A percentile compares a stretch with the other conserved stretches of the same genome.
phyloP scores from a whole-genome alignment of 2,113 vertebrate genomes.

The Gallinago paraguaiae region DNA sequence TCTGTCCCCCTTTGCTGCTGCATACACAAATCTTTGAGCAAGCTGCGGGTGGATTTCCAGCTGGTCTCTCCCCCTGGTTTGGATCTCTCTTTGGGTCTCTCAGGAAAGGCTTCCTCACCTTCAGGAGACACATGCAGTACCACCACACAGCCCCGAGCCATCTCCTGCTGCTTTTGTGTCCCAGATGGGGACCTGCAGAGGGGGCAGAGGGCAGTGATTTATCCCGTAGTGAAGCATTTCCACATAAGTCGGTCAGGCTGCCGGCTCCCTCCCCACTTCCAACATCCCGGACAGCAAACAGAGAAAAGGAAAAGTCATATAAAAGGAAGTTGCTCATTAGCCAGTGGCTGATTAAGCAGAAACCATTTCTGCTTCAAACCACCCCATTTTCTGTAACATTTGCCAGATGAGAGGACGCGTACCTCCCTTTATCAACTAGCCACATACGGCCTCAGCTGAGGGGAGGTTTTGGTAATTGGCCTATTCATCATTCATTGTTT shows the following conservation, averaged over 20 bases:
- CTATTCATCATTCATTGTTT: conserved; percentile 64
- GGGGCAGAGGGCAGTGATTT: neutral
- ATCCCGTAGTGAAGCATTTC: accelerated
- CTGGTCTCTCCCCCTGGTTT: neutral
- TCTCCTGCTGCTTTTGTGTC: neutral
- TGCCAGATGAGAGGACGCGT: neutral
- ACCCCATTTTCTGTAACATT: neutral
- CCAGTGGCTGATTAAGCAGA: neutral
- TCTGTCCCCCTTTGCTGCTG: neutral
- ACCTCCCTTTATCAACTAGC: conserved; percentile 27
- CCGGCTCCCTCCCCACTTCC: neutral
- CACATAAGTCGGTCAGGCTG: accelerated
- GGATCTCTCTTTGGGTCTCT: no score
- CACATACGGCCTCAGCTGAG: neutral
- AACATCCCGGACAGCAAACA: neutral
- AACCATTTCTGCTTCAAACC: neutral
- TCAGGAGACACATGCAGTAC: neutral
- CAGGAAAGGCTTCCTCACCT: neutral
- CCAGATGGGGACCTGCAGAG: accelerated
- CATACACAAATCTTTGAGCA: accelerated
- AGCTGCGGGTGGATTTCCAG: accelerated
- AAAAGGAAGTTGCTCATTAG: neutral
- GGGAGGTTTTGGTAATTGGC: conserved; percentile 41
- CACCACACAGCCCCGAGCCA: neutral
- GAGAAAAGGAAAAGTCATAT: neutral